Conservation (phyloP, 1,140 invertebrate species). For the Calosoma granatense region DNA sequence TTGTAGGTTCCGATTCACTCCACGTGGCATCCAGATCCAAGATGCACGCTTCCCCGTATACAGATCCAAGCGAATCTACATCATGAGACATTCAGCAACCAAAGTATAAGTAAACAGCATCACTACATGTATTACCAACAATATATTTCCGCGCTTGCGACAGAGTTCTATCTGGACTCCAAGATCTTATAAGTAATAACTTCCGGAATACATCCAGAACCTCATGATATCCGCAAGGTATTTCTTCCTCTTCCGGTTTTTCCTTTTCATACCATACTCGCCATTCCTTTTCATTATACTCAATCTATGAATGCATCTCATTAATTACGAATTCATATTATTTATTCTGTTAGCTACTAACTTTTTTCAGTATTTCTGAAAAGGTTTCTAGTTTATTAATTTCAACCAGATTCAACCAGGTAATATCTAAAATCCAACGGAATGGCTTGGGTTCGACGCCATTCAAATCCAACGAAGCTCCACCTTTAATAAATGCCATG, state of each 20-base stretch:
- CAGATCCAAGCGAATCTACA: slow-evolving; percentile 74
- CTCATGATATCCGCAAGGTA: slow-evolving; percentile 86
- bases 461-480: slow-evolving; percentile 88
- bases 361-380: slow-evolving; percentile 67
- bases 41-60: slow-evolving; percentile 87
- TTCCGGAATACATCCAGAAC: slow-evolving; percentile 83
- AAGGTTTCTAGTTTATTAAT: slow-evolving; percentile 82
- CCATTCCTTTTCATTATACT: slow-evolving; percentile 83
- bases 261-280: slow-evolving; percentile 90
- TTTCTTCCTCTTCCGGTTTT: slow-evolving; percentile 80
- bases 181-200: slow-evolving; percentile 80
- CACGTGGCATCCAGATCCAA: slow-evolving; percentile 84
- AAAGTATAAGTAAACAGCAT: neutral
- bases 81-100: slow-evolving; percentile 14
- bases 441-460: slow-evolving; percentile 88
- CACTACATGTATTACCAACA: slow-evolving; percentile 44
- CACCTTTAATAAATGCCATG: slow-evolving; percentile 92
- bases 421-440: slow-evolving; percentile 90
- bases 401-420: slow-evolving; percentile 94
- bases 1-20: slow-evolving; percentile 77
- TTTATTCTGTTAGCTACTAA: slow-evolving; percentile 27
- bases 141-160: slow-evolving; percentile 88
- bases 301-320: slow-evolving; percentile 56
- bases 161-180: slow-evolving; percentile 92
- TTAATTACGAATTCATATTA: neutral